Evolutionary conservation across 2,113 vertebrate genomes (phyloP), one percentile per base, ranked within the genome.

Genomic region (Gavialis gangeticus): DNA sequence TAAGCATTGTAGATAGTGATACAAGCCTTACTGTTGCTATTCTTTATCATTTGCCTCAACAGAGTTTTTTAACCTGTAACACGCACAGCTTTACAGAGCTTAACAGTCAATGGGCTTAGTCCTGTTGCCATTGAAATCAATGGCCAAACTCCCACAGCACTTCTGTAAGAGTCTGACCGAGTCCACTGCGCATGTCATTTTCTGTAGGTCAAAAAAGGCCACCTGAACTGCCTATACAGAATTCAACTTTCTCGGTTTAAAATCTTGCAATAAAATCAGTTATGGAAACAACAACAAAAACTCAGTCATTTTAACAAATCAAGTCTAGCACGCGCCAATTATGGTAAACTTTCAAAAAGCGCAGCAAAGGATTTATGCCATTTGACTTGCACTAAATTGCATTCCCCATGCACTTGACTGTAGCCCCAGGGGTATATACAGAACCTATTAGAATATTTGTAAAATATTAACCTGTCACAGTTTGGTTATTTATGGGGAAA

Each of bases 41-140:
- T 90, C 54, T 55, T 71, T 1, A 0, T 87, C 89, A 28, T 85
- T 95, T 82, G 90, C 96, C 93, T 89, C 95, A 97, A 89, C 87
- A 93, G 92, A 84, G 96, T 92, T 97, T 96, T 96, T 13, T 73
- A 37, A 25, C 22, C 34, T 46, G 12, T 46, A 24, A 91, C 96
- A 97, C 93, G 95, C 94, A 95, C 91, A 95, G 95, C 90, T 87
- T 95, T 82, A 97, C 96, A 96, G 95, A 96, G 87, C 95, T 93
- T 63, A 46, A 69, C 71, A 82, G 81, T 82, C 89, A 87, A 79
- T 94, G 83, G 71, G 24, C 85, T 94, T 10, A 67, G 22, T 92
- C 95, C 89, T 88, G 81, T 96, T 97, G 93, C 87, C 93, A 94
- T 93, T 95, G 92, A 95, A 96, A n/a, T 80, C 66, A 62, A 85